Evolutionary conservation across 2,113 vertebrate species (phyloP).

Genomic region (Lagopus leucura): DNA sequence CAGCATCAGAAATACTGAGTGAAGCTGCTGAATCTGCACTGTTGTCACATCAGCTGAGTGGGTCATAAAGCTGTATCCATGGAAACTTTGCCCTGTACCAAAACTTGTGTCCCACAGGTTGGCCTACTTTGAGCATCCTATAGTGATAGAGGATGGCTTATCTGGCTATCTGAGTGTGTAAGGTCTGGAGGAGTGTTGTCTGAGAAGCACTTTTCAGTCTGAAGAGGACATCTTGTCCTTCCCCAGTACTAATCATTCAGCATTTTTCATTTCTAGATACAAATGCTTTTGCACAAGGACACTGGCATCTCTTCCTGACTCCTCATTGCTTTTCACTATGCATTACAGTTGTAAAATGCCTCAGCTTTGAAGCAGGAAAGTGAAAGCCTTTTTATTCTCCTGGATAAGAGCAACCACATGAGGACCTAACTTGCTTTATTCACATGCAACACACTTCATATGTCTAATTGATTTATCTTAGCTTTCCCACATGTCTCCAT

Average conservation of each 20-base stretch:
- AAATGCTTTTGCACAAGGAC: background rate
- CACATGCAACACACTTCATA: conserved; percentile 7
- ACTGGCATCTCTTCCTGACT: background rate
- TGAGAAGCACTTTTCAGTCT: background rate
- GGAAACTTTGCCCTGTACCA: background rate
- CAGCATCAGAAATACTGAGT: background rate
- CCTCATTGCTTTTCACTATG: background rate
- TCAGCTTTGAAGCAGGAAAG: conserved; percentile 43
- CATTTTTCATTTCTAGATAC: background rate
- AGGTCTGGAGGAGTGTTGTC: background rate
- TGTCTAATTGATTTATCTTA: conserved; percentile 64
- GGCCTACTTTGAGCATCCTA: background rate
- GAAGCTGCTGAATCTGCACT: background rate
- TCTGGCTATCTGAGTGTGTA: background rate
- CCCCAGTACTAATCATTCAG: background rate
- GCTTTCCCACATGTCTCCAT: conserved; percentile 15
- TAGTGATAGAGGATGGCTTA: background rate
- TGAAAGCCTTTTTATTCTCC: conserved; percentile 26
- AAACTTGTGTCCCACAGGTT: background rate
- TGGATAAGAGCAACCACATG: conserved; percentile 19
- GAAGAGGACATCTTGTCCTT: background rate
- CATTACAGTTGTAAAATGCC: background rate
- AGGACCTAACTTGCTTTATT: conserved; percentile 35
- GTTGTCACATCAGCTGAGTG: background rate
- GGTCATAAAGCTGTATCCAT: background rate